phyloP scores from a whole-genome alignment of 2,113 vertebrate genomes.

The Corydoras sp. region DNA sequence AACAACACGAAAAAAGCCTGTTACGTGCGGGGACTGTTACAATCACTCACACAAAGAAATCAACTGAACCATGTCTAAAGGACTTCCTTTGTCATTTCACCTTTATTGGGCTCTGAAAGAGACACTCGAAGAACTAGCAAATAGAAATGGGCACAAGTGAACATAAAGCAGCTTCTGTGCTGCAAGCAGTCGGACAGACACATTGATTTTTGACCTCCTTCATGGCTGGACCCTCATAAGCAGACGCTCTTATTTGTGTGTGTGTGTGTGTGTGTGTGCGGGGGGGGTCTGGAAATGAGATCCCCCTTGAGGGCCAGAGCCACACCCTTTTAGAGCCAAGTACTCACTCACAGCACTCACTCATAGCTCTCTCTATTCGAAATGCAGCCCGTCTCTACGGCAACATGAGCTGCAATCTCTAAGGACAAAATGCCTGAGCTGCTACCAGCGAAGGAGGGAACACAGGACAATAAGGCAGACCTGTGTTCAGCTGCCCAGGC shows the following conservation, averaged over 20 bases:
- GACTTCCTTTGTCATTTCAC: neutral
- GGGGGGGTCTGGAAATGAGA: constrained; percentile 17
- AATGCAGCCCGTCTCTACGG: constrained; percentile 40
- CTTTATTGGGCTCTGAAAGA: constrained; percentile 1
- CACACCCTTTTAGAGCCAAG: constrained; percentile 38
- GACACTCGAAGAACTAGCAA: constrained; percentile 4
- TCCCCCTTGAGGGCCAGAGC: constrained; percentile 38
- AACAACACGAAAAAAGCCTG: neutral
- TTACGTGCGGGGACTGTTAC: too few relatives aligned
- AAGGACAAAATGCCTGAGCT: constrained; percentile 15
- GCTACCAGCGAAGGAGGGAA: constrained; percentile 15
- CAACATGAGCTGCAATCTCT: constrained; percentile 31
- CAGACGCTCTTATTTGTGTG: constrained; percentile 27
- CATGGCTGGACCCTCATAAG: constrained; percentile 29
- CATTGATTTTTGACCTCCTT: constrained; percentile 51
- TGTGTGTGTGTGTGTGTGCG: neutral
- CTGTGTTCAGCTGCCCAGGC: too few relatives aligned
- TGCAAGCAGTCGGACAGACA: constrained; percentile 32
- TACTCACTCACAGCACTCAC: constrained; percentile 52
- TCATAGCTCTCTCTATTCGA: constrained; percentile 47
- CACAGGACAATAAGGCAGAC: constrained; percentile 4
- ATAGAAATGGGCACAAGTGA: constrained; percentile 15
- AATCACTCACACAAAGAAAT: too few relatives aligned
- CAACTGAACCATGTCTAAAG: neutral
- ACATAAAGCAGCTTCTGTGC: constrained; percentile 8